phyloP scores from a whole-genome alignment of 2,113 vertebrate genomes.

The Tenebrosternarchus preto region DNA sequence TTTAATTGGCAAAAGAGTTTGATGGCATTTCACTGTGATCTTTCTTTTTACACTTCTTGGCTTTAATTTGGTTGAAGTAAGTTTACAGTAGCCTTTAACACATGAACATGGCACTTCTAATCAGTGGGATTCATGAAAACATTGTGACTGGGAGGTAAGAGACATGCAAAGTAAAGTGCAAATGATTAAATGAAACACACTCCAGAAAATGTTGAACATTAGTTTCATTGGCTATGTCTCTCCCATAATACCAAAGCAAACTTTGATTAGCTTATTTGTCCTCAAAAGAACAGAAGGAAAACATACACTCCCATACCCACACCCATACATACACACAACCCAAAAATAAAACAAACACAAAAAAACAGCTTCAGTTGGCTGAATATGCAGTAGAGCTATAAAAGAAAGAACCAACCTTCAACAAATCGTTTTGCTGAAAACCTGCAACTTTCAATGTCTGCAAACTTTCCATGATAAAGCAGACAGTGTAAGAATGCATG shows the following conservation, averaged over 20 bases:
- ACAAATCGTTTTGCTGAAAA: slow-evolving; percentile 1
- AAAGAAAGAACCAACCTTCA: slow-evolving; percentile 29
- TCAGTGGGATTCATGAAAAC: slow-evolving; percentile 7
- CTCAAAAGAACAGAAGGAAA: not conserved
- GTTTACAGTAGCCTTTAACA: no score
- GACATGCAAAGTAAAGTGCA: slow-evolving; percentile 42
- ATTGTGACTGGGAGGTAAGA: slow-evolving; percentile 29
- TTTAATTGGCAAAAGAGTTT: slow-evolving; percentile 4
- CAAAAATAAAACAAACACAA: slow-evolving; percentile 27
- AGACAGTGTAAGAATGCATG: slow-evolving; percentile 33
- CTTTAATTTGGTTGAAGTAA: slow-evolving; percentile 6
- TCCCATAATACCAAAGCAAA: not conserved
- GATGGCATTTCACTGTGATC: not conserved
- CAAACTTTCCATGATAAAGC: slow-evolving; percentile 12
- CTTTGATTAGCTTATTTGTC: not conserved
- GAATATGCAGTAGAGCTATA: not conserved
- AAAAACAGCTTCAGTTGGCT: not conserved
- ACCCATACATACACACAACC: not conserved
- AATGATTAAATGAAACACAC: slow-evolving; percentile 33
- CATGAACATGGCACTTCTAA: slow-evolving; percentile 35
- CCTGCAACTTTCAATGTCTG: slow-evolving; percentile 17
- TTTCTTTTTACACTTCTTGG: not conserved
- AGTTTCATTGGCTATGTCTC: slow-evolving; percentile 16
- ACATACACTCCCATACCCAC: not conserved
- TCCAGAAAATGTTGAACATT: not conserved